Conservation (phyloP, 2,797 vertebrate genomes). For the Cephalopachus bancanus region DNA sequence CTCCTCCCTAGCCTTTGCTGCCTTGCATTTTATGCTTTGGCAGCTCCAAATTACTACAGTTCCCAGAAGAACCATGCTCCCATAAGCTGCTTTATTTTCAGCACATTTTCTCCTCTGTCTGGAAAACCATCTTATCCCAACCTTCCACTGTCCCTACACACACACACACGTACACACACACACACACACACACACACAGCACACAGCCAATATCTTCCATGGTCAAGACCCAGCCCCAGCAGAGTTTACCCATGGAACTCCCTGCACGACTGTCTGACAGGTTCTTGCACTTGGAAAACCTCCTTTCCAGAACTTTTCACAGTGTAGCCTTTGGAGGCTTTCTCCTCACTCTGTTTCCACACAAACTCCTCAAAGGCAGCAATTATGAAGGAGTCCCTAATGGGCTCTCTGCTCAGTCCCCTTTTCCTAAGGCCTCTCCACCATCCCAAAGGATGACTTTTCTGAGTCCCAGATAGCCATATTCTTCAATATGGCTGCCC, state of each 20-base stretch:
- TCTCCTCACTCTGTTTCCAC: not conserved
- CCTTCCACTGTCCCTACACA: not conserved
- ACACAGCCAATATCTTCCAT: not conserved
- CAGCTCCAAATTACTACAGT: not conserved
- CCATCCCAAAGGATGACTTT: too few species aligned
- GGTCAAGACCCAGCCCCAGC: not conserved
- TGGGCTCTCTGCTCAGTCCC: not conserved
- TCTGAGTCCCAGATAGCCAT: not conserved
- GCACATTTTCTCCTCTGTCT: not conserved
- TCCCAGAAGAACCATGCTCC: not conserved
- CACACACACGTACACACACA: not conserved
- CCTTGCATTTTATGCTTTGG: not conserved
- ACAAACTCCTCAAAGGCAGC: not conserved
- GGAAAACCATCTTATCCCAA: not conserved
- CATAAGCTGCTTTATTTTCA: not conserved
- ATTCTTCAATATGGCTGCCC: fast-evolving
- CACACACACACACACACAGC: too few species aligned
- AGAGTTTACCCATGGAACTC: not conserved
- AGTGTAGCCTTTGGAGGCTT: not conserved
- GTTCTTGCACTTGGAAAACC: not conserved
- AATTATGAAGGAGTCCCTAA: not conserved
- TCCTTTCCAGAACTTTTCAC: not conserved
- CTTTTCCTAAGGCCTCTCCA: not conserved
- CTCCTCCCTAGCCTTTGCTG: not conserved
- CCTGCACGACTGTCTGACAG: not conserved